Conservation (phyloP, 2,888 invertebrate species). For the Entomobrya proxima region DNA sequence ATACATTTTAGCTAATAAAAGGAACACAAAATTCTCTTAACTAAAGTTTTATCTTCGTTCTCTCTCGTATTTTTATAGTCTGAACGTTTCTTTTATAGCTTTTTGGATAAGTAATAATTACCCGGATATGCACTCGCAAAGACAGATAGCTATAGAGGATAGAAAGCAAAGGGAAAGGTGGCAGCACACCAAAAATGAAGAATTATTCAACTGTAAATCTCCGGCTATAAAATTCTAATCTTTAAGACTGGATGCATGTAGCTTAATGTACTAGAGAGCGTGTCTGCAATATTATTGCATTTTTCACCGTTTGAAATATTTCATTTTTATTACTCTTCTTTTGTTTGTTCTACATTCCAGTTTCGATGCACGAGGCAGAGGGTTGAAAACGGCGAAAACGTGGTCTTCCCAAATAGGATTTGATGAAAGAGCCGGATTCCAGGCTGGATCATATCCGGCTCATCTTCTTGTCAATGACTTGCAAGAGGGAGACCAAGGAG, state of each 20-base stretch:
- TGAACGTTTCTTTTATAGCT: constrained; percentile 24
- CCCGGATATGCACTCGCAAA: constrained; percentile 7
- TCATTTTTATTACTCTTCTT: constrained; percentile 24
- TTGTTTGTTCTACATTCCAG: constrained; percentile 78
- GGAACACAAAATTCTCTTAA: not conserved
- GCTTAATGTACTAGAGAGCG: not conserved
- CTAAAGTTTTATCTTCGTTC: not conserved
- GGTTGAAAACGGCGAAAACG: constrained; percentile 80
- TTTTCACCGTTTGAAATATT: constrained; percentile 27
- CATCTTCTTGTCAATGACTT: constrained; percentile 81
- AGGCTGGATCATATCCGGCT: constrained; percentile 81
- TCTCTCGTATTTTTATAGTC: not conserved
- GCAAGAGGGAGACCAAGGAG: constrained; percentile 82
- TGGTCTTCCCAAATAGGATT: constrained; percentile 82
- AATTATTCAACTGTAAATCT: constrained; percentile 35
- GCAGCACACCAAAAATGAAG: constrained; percentile 7
- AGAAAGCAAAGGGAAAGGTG: not conserved
- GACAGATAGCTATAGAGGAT: not conserved
- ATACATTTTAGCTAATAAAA: constrained; percentile 52
- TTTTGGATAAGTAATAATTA: constrained; percentile 44
- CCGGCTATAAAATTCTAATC: constrained; percentile 41
- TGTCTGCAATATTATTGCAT: not conserved
- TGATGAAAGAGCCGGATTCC: constrained; percentile 81
- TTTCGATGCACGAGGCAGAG: constrained; percentile 81
- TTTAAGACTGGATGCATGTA: not conserved